Evolutionary conservation across 2,888 invertebrate genomes (phyloP).

Genomic region (Parnassius smintheus): DNA sequence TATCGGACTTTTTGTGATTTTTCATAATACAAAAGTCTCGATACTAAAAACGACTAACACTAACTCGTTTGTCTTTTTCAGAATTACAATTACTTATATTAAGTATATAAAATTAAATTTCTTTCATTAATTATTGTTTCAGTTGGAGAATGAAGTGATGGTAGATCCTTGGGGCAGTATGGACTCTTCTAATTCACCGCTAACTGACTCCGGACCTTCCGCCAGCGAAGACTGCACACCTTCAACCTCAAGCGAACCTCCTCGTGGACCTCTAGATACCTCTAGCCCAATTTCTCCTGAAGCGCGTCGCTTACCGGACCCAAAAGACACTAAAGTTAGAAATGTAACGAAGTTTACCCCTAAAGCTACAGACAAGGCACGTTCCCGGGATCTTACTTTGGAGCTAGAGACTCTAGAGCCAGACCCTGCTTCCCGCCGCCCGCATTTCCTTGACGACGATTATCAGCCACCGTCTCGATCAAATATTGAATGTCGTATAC

Average conservation of each 20-base stretch:
- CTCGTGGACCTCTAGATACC: slow-evolving; percentile 50
- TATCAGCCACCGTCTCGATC: slow-evolving; percentile 79
- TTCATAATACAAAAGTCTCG: no score
- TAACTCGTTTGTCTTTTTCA: slow-evolving; percentile 37
- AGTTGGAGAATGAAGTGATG: slow-evolving; percentile 82
- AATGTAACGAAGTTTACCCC: slow-evolving; percentile 45
- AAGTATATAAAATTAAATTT: slow-evolving; percentile 1
- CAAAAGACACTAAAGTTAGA: slow-evolving; percentile 58
- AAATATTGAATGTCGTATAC: slow-evolving; percentile 74
- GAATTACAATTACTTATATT: slow-evolving; percentile 1
- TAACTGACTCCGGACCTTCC: slow-evolving; percentile 76
- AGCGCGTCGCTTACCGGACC: slow-evolving; percentile 60
- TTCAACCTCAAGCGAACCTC: slow-evolving; percentile 68
- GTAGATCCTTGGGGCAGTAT: slow-evolving; percentile 80
- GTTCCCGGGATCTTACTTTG: slow-evolving; percentile 66
- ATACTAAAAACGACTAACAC: slow-evolving; percentile 29
- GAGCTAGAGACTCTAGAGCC: slow-evolving; percentile 65
- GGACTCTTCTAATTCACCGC: slow-evolving; percentile 78
- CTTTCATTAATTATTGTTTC: slow-evolving; percentile 62
- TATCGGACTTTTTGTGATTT: no score
- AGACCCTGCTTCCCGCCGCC: slow-evolving; percentile 69
- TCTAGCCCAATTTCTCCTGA: slow-evolving; percentile 57
- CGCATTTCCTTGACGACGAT: slow-evolving; percentile 84
- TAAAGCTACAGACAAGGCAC: slow-evolving; percentile 64
- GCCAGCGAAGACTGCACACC: slow-evolving; percentile 77